Evolutionary conservation across 2,797 vertebrate genomes (phyloP), one percentile per base, ranked within the genome.

Genomic region (Xiphorhynchus erythropygius): DNA sequence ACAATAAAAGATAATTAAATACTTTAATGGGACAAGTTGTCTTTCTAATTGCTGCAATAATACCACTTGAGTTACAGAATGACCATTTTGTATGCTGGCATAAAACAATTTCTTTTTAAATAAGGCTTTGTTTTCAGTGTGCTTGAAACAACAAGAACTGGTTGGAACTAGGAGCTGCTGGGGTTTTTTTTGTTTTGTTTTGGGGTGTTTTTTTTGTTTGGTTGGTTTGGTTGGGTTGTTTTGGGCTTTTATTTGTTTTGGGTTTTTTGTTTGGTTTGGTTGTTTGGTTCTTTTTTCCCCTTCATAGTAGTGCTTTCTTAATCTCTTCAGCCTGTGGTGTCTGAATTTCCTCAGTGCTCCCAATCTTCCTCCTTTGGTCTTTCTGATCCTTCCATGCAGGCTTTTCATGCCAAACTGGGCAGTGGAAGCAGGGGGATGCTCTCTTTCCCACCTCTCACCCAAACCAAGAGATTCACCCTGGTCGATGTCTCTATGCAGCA

Each of bases 391-490:
- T 41, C 55, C 50, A 39, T 46, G 30, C 0, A 0, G 75, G 76
- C 46, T 81, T 93, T 83, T 86, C 41, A 42, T 65, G 77, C 46
- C 73, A 71, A 55, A 39, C 35, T 64, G 68, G 33, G 52, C 44
- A 23, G 42, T 2, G 28, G 2, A 0, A 11, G 5, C 1, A 10
- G 7, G 19, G 28, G 27, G 19, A n/a, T 1, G 0, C 32, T 87
- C 10, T 49, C 9, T 37, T 84, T 85, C 42, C 49, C 18, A 75
- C 11, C 21, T 33, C 21, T 73, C 0, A 0, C 27, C 41, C 76
- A 73, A 53, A 47, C 46, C 41, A 19, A 83, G 82, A 83, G 47
- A 21, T 80, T 78, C 27, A 41, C 27, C 19, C 18, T n/a, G 9
- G 10, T 59, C 41, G 7, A 0, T 41, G 27, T 59, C 18, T 46